Conservation (phyloP, 2,113 vertebrate species). For the Benitochromis conjunctus region DNA sequence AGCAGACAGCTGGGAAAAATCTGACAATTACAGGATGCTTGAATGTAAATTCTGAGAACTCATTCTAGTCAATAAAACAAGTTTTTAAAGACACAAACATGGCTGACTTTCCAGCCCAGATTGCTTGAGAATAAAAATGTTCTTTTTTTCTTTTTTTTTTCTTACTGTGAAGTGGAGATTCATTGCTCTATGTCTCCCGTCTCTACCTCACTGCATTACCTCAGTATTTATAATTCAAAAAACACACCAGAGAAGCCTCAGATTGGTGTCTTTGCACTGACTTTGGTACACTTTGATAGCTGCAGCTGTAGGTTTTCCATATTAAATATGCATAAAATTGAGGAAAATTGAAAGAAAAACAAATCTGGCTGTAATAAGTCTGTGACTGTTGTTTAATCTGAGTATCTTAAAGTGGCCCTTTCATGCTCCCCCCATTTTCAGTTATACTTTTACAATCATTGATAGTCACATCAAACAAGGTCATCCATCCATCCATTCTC, state of each 20-base stretch:
- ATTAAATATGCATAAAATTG: background rate
- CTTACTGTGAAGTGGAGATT: background rate
- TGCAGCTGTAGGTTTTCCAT: background rate
- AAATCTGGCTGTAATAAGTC: background rate
- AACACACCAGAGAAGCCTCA: background rate
- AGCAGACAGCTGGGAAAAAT: background rate
- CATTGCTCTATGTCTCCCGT: background rate
- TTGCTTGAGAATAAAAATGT: background rate
- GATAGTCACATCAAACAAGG: background rate
- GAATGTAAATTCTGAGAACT: background rate
- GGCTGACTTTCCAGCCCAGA: background rate
- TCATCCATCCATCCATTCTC: background rate
- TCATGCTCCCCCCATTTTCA: rapidly evolving
- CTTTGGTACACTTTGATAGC: background rate
- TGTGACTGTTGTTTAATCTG: background rate
- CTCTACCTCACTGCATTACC: background rate
- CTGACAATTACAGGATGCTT: background rate
- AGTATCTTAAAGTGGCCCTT: background rate
- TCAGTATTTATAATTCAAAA: background rate
- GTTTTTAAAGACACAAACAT: background rate
- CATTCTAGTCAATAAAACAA: background rate
- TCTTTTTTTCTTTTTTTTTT: background rate
- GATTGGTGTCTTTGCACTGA: background rate
- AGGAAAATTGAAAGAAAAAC: background rate
- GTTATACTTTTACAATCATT: background rate